A percentile compares a stretch with the other conserved stretches of the same genome.
These are phyloP conservation scores for Falco naumanni DNA, from an alignment of 2,797 vertebrate species.

Conservation along the genomic window DNA sequence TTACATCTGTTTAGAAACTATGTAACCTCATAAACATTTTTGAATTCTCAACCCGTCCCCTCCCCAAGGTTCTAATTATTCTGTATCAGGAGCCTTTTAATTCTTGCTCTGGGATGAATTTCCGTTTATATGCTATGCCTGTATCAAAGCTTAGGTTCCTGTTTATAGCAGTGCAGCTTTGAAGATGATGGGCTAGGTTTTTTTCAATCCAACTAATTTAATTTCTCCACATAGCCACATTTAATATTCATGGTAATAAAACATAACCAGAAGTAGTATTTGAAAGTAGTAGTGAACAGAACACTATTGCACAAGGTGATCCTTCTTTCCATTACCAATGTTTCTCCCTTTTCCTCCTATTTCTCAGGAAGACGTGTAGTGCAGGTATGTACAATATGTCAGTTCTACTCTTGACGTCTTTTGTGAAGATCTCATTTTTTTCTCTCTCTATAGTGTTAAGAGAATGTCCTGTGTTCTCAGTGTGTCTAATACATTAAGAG, in stretches of 20 bases:
- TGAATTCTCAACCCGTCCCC: neutral
- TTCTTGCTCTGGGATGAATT: neutral
- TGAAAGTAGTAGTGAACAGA: neutral
- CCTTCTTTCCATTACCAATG: neutral
- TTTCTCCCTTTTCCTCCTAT: neutral
- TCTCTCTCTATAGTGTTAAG: neutral
- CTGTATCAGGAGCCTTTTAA: neutral
- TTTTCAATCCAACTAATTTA: neutral
- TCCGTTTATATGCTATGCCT: neutral
- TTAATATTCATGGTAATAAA: constrained; percentile 28
- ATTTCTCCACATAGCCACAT: neutral
- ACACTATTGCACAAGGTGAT: neutral
- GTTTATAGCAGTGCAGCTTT: neutral
- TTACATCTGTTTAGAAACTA: neutral
- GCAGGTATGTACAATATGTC: neutral
- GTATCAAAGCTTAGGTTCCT: neutral
- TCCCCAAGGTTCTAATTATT: neutral
- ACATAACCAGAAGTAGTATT: neutral
- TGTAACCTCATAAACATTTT: neutral
- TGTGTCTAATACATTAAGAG: constrained; percentile 54
- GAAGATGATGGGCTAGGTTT: neutral
- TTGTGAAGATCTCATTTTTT: constrained; percentile 14
- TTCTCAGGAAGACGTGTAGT: constrained; percentile 19
- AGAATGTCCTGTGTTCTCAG: neutral
- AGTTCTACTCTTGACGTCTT: neutral